Evolutionary conservation across 2,888 invertebrate species (phyloP), one percentile per base, ranked within the genome.

Genomic region (Electrophaes corylata): DNA sequence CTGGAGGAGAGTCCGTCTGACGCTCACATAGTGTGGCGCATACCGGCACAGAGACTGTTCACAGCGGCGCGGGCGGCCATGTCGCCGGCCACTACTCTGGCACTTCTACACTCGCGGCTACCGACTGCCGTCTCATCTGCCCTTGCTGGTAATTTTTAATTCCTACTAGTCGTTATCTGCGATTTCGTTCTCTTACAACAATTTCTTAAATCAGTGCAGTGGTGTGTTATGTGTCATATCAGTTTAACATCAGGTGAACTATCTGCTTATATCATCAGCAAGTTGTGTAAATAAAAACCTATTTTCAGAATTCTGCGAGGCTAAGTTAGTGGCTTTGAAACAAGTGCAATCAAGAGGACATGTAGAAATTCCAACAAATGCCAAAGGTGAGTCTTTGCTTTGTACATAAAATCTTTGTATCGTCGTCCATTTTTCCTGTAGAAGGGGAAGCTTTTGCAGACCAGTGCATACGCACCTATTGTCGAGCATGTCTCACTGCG

Each of bases 21-120:
- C 50, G 63, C 60, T 31, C 54, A 39, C 49, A 55, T 56, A 43
- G 49, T 62, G 57, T 59, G 64, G 60, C 64, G 62, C 48, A 57
- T 57, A 43, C 41, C 58, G 20, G 81, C 79, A 60, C 73, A 74
- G 71, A 70, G 76, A 79, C 90, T 97, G 67, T 93, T 95, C 73
- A 96, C 96, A 1, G 93, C 97, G 19, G 96, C 96, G 0, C 91
- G 95, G 64, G 96, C 96, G 5, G 96, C 96, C 71, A 94, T 97
- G 86, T 97, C 97, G 1, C 94, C 96, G 0, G 93, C 94, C 19
- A 96, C 96, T 49, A 94, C 96, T 14, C 93, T 94, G 70, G 94
- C 95, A 70, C 88, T 98, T 63, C 93, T 97, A 57, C 95, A 95
- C 79, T 96, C 96, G 0, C 94, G 66, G 2, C 69, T 82, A 60